A percentile compares a stretch with the other conserved stretches of the same genome.
Conservation (phyloP, 2,888 invertebrate species). For the Gortyna flavago region DNA sequence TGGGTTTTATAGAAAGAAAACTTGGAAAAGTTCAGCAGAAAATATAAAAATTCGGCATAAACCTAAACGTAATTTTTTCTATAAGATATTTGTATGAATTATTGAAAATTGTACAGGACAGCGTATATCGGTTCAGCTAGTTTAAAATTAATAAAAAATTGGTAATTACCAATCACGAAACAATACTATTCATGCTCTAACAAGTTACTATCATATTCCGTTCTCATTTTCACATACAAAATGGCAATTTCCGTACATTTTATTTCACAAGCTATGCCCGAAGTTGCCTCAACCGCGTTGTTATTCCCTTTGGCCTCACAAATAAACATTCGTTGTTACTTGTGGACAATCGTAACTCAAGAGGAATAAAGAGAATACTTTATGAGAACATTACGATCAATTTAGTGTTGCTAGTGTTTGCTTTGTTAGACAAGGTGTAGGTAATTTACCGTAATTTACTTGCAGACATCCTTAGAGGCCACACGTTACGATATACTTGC, state of each 20-base stretch:
- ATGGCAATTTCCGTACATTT: not conserved
- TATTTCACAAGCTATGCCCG: not conserved
- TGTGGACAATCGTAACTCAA: constrained; percentile 9
- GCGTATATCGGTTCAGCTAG: no score
- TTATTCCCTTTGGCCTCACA: constrained; percentile 23
- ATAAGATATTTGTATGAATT: no score
- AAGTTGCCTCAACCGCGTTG: constrained; percentile 6
- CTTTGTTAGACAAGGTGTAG: not conserved
- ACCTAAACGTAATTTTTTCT: no score
- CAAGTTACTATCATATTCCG: not conserved
- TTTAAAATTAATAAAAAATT: no score
- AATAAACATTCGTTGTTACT: constrained; percentile 14
- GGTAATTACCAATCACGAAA: not conserved
- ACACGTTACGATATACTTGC: not conserved
- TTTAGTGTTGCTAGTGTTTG: not conserved
- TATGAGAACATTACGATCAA: constrained; percentile 20
- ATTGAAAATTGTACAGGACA: not conserved
- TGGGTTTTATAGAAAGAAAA: no score
- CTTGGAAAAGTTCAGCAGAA: no score
- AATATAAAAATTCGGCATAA: no score
- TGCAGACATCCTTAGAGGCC: not conserved
- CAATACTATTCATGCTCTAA: not conserved
- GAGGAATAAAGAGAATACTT: constrained; percentile 34
- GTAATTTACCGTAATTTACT: constrained; percentile 19
- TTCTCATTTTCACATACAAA: not conserved